Evolutionary conservation across 2,113 vertebrate species (phyloP), one percentile per base, ranked within the genome.

Genomic region (Bagarius yarrelli): DNA sequence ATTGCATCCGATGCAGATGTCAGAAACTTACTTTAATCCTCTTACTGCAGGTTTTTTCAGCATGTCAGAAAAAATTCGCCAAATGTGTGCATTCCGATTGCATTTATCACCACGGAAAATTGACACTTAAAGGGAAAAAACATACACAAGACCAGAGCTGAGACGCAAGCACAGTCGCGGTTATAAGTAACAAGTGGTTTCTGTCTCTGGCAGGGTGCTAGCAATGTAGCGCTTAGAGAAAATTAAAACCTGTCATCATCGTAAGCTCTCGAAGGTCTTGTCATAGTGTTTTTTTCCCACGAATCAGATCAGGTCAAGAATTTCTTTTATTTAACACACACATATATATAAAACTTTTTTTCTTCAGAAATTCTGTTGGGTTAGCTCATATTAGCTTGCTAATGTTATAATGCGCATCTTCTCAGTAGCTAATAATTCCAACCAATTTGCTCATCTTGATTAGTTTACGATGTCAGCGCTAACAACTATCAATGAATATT

Each of bases 151-250:
- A 21, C 32, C 23, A 0, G n/a, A 18, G 19, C 47, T 25, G 80
- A 55, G 67, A 81, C 11, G 14, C 59, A 70, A 79, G 30, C 61
- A 25, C 61, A 61, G 74, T 32, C 63, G 84, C 77, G 84, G 81
- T 78, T 21, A 52, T 80, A 70, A 56, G 21, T 27, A 76, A 19
- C 8, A 69, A 84, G 81, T 59, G 83, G 86, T 76, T 85, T 83
- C 36, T 73, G 71, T 83, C 81, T 83, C 47, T 63, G 36, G 71
- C 70, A 36, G 16, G 36, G 78, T 80, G 70, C 73, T 70, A 78
- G 70, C 74, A 60, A 34, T 21, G 36, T 18, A 73, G 57, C 36
- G 57, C 70, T 67, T 64, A 55, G 72, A n/a, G 36, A 83, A 83
- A 74, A 79, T 13, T 27, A 36, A 52, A 75, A 67, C 72, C 74